Conservation (phyloP, 2,797 vertebrate species). For the Columba guinea region DNA sequence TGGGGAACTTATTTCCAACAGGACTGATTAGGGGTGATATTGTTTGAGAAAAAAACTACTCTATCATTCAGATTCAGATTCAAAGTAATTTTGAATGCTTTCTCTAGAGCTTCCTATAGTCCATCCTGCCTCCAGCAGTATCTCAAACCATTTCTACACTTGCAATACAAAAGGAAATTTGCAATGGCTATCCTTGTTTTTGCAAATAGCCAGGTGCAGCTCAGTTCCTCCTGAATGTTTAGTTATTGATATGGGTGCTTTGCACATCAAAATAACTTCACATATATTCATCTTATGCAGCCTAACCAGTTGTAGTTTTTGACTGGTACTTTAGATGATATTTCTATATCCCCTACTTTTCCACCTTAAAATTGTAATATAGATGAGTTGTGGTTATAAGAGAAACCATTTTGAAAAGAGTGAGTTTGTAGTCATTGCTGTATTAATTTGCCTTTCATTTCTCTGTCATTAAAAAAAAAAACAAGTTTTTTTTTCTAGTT, state of each 20-base stretch:
- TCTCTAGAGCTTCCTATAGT: background rate
- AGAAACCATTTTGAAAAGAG: background rate
- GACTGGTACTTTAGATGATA: background rate
- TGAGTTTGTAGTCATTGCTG: background rate
- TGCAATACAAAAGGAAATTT: background rate
- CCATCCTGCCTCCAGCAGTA: background rate
- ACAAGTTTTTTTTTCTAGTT: background rate
- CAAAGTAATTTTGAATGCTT: background rate
- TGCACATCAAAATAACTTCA: background rate
- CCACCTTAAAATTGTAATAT: background rate
- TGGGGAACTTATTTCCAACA: background rate
- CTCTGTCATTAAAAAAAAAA: background rate
- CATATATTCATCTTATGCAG: background rate
- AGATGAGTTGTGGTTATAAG: background rate
- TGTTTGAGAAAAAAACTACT: background rate
- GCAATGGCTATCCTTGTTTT: rapidly evolving
- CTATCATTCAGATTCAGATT: background rate
- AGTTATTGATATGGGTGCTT: background rate
- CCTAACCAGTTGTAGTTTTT: background rate
- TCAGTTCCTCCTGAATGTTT: background rate
- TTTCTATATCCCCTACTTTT: background rate
- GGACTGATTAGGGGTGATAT: background rate
- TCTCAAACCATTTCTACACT: background rate
- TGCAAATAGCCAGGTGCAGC: rapidly evolving
- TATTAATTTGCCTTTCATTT: background rate